Conservation (phyloP, 2,797 vertebrate genomes). For the Pseudochaenichthys georgianus region DNA sequence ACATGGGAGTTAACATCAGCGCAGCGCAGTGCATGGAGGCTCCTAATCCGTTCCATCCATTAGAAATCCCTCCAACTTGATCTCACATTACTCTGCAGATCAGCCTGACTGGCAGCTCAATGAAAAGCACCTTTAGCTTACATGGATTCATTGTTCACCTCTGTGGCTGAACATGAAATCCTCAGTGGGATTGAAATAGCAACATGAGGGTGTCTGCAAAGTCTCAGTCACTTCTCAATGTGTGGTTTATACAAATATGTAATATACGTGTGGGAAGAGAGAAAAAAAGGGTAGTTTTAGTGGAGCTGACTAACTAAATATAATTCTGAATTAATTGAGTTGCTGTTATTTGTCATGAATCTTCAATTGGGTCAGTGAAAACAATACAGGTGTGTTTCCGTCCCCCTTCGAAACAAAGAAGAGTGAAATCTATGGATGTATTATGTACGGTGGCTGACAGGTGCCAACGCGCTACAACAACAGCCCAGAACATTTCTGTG, state of each 20-base stretch:
- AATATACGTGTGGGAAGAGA: too few relatives aligned
- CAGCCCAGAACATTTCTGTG: too few relatives aligned
- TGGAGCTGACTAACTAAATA: too few relatives aligned
- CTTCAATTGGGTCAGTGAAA: too few relatives aligned
- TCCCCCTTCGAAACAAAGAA: too few relatives aligned
- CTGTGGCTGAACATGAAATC: neutral
- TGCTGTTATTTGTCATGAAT: too few relatives aligned
- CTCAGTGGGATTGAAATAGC: neutral
- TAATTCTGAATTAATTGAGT: too few relatives aligned
- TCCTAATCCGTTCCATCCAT: slow-evolving; percentile 37
- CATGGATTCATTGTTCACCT: neutral
- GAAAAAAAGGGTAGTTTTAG: too few relatives aligned
- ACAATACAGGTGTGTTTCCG: too few relatives aligned
- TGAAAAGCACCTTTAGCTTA: slow-evolving; percentile 17
- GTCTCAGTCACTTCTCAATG: neutral
- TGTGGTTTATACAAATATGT: neutral
- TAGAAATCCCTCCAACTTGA: slow-evolving; percentile 17
- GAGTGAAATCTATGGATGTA: too few relatives aligned
- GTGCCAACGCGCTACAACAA: too few relatives aligned
- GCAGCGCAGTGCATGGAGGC: slow-evolving; percentile 17
- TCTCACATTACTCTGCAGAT: slow-evolving; percentile 12
- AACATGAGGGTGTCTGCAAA: neutral
- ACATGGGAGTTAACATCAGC: slow-evolving; percentile 30
- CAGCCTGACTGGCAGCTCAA: slow-evolving; percentile 12
- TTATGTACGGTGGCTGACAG: too few relatives aligned